Conservation (phyloP, 2,888 invertebrate species). For the Camponotus fellah region DNA sequence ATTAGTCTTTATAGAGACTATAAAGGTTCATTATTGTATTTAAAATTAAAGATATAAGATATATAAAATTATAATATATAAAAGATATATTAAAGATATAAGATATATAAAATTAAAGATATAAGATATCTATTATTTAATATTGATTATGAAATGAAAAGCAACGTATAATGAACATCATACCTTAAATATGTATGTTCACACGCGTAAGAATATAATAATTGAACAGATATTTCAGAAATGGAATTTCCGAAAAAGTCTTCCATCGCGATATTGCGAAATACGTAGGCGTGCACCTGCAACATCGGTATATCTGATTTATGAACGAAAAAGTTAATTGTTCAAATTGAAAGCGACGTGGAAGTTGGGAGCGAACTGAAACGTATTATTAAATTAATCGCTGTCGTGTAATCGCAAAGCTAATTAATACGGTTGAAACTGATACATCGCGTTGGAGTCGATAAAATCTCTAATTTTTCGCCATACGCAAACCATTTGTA, state of each 20-base stretch:
- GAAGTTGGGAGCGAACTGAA: not conserved
- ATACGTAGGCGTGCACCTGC: constrained; percentile 49
- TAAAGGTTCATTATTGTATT: not conserved
- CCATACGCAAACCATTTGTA: constrained; percentile 10
- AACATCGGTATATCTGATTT: constrained; percentile 37
- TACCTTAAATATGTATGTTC: not conserved
- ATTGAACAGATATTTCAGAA: not conserved
- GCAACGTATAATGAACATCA: not conserved
- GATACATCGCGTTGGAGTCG: constrained; percentile 37
- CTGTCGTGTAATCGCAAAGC: constrained; percentile 47
- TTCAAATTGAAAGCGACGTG: constrained; percentile 59
- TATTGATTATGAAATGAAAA: not conserved
- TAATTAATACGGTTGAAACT: constrained; percentile 53
- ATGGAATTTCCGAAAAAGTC: constrained; percentile 1
- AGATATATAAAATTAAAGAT: not conserved
- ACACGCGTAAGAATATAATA: not conserved
- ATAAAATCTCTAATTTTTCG: constrained; percentile 46
- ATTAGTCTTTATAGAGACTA: not conserved
- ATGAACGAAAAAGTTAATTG: constrained; percentile 57
- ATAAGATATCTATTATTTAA: not conserved
- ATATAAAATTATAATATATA: no score
- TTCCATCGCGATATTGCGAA: not conserved
- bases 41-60: not conserved
- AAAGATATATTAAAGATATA: no score
- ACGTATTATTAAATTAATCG: constrained; percentile 65